These are phyloP conservation scores for Centropus bengalensis DNA, from an alignment of 2,113 vertebrate genomes.

Conservation along the genomic window DNA sequence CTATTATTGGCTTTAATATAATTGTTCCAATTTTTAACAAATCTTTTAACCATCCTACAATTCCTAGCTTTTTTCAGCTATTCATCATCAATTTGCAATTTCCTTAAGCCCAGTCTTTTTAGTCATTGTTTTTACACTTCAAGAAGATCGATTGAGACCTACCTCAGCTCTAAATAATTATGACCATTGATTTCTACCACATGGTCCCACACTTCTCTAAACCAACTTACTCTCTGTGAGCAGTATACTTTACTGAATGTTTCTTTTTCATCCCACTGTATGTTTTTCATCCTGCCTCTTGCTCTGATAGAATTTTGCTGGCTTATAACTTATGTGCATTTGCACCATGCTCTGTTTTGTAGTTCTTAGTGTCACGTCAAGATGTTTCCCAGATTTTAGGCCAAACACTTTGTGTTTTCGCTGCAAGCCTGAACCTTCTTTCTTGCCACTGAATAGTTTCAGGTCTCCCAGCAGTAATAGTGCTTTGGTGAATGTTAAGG, in stretches of 20 bases:
- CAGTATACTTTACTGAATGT: not conserved
- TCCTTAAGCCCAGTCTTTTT: no score
- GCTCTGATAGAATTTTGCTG: not conserved
- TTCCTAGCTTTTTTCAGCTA: no score
- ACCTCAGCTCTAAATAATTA: no score
- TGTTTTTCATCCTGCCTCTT: not conserved
- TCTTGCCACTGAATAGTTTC: not conserved
- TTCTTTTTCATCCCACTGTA: not conserved
- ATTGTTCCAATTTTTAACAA: no score
- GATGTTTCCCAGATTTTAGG: not conserved
- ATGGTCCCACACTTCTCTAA: not conserved
- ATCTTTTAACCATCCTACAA: no score
- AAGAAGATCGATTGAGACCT: no score
- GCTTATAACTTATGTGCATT: not conserved
- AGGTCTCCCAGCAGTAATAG: not conserved
- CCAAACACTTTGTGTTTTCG: not conserved
- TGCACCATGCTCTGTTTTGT: not conserved
- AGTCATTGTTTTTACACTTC: no score
- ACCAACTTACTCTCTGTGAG: not conserved
- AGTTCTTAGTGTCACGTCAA: not conserved
- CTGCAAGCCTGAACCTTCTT: not conserved
- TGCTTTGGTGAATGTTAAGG: not conserved
- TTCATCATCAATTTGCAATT: no score
- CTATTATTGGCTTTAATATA: no score
- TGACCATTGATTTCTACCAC: no score